A percentile compares a stretch with the other conserved stretches of the same genome.
phyloP scores from a whole-genome alignment of 2,113 vertebrate species.

The Tylochromis polylepis region DNA sequence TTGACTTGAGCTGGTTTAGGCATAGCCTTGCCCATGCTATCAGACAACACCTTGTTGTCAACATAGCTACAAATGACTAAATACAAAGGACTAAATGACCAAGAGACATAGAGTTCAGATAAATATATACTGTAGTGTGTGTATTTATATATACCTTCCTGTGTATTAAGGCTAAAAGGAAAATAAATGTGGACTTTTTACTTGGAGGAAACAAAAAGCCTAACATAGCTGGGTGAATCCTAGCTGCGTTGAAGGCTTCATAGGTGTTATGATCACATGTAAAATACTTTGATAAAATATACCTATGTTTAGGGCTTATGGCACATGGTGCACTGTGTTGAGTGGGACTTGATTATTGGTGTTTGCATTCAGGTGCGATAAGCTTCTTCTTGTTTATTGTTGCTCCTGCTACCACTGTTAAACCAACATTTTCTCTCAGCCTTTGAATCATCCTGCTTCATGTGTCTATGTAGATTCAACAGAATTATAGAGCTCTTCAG shows the following conservation, averaged over 20 bases:
- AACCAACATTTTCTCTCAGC: background rate
- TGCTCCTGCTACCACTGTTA: background rate
- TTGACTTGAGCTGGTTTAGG: background rate
- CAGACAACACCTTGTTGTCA: background rate
- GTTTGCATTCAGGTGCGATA: background rate
- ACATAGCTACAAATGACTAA: background rate
- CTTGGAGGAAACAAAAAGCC: background rate
- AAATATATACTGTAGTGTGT: background rate
- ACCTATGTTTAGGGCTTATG: background rate
- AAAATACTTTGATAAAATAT: conserved; percentile 18
- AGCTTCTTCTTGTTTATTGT: background rate
- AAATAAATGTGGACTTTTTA: background rate
- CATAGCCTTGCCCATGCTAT: background rate
- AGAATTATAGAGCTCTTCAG: background rate
- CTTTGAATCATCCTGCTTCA: background rate
- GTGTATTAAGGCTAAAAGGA: background rate
- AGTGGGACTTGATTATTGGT: conserved; percentile 28
- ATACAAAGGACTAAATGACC: background rate
- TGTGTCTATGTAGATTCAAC: background rate
- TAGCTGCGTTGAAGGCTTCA: background rate
- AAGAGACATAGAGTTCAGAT: background rate
- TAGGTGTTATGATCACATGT: conserved; percentile 4
- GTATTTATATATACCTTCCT: background rate
- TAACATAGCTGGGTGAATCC: background rate
- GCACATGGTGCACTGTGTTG: background rate